phyloP scores from a whole-genome alignment of 2,888 invertebrate species.

The Dromius quadrimaculatus region DNA sequence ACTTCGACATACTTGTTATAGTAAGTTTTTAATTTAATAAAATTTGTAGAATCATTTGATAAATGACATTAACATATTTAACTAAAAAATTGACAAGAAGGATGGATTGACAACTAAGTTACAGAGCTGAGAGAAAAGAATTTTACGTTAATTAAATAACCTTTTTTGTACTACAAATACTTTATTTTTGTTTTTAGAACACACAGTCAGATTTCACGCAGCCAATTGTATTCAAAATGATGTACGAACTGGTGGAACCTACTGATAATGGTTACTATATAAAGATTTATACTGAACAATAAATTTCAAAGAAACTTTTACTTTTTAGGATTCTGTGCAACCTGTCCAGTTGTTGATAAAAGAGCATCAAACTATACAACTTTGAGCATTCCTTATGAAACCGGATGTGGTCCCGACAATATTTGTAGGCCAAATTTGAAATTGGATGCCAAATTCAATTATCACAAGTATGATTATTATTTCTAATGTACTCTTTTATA shows the following conservation, averaged over 20 bases:
- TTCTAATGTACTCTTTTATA: too few relatives aligned
- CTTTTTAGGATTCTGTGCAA: constrained; percentile 54
- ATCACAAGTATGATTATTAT: constrained; percentile 59
- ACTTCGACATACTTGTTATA: constrained; percentile 10
- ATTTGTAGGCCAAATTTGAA: constrained; percentile 69
- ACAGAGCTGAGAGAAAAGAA: too few relatives aligned
- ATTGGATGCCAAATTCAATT: constrained; percentile 64
- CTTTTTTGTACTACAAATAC: too few relatives aligned
- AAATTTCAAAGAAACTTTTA: background rate
- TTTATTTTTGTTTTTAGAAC: constrained; percentile 23
- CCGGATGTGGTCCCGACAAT: constrained; percentile 70
- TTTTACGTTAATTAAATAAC: too few relatives aligned
- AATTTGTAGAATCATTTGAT: background rate
- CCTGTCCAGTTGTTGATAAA: constrained; percentile 56
- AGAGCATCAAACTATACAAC: constrained; percentile 43
- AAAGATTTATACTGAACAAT: background rate
- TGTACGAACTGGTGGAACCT: constrained; percentile 37
- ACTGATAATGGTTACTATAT: constrained; percentile 40
- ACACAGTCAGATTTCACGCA: constrained; percentile 51
- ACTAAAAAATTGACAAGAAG: too few relatives aligned
- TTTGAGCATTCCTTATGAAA: constrained; percentile 61
- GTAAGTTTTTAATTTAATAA: constrained; percentile 1
- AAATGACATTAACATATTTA: too few relatives aligned
- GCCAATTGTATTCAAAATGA: constrained; percentile 52
- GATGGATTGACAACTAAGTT: too few relatives aligned